Percentiles rank a stretch among this genome's conserved stretches.
These are phyloP conservation scores for Tachina lurida DNA, from an alignment of 2,888 invertebrate species.

Conservation along the genomic window DNA sequence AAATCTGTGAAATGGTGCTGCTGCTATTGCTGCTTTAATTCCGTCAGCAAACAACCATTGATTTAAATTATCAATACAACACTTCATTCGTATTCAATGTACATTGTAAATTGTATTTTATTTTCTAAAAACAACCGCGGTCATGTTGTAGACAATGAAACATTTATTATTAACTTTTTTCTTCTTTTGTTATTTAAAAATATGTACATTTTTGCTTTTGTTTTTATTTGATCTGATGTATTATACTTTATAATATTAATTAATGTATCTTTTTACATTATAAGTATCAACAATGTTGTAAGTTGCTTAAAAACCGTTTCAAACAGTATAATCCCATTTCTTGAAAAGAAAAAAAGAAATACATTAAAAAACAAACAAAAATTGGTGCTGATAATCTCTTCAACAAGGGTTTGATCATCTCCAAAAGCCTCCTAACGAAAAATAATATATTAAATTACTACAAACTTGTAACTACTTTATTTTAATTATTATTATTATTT, in stretches of 20 bases:
- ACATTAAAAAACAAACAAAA: neutral
- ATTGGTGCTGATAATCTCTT: slow-evolving; percentile 46
- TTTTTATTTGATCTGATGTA: slow-evolving; percentile 15
- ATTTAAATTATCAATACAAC: slow-evolving; percentile 14
- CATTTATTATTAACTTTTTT: neutral
- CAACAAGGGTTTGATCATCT: slow-evolving; percentile 17
- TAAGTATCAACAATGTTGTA: neutral
- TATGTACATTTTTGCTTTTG: neutral
- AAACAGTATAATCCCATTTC: slow-evolving; percentile 29
- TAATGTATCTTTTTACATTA: slow-evolving; percentile 9
- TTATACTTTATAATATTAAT: slow-evolving; percentile 24
- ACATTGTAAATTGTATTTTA: slow-evolving; percentile 12
- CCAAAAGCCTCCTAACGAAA: slow-evolving; percentile 7
- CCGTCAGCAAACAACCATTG: neutral
- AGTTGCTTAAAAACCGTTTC: neutral
- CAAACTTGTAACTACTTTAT: slow-evolving; percentile 19
- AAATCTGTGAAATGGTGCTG: neutral
- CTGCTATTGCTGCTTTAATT: slow-evolving; percentile 4
- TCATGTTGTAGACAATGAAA: neutral
- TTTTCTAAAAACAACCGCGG: neutral
- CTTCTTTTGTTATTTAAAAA: neutral
- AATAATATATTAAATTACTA: slow-evolving; percentile 4
- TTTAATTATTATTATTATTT: slow-evolving; percentile 22
- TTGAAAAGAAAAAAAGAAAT: neutral
- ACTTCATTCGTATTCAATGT: slow-evolving; percentile 10